Base-by-base conservation (phyloP, 2,888 invertebrate species). In the Ceramica pisi region DNA sequence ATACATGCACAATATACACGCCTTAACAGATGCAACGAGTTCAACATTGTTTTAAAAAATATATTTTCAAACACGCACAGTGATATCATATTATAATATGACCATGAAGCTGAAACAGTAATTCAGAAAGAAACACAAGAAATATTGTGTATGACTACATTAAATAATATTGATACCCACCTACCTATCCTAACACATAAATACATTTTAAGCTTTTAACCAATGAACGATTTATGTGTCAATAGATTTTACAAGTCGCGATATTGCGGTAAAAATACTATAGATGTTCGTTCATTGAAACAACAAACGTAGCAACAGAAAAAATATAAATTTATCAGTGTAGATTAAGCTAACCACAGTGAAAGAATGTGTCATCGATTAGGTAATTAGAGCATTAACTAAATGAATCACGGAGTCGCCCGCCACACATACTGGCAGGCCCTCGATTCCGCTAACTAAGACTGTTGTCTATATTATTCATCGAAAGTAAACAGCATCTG, bases 401-500 rank as follows among this genome's bases (percentile, higher is more conserved):
- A 88, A 89, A 88, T 93, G 90, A 92, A 90, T 92, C 91, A 92
- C 87, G 86, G 81, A 86, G 83, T 82, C 81, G 71, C 81, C 81
- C 84, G 84, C 84, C 85, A 86, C 84, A 89, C 89, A 89, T 88
- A 89, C 87, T 88, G 82, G 78, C 82, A 82, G 86, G 84, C 85
- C 89, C 89, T 90, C 90, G 84, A 92, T 92, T 94, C 91, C 91
- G 89, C 89, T 92, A 91, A 90, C 87, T 88, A 89, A n/a, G n/a
- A n/a, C n/a, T n/a, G n/a, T 89, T 85, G 87, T 88, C 88, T 90
- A 91, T 92, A 87, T 87, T 90, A 94, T 93, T 95, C 94, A 95
- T 92, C 91, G 95, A 95, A 95, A 95, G 95, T 95, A 94, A 95
- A 94, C 93, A 94, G 92, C 91, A 91, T 91, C 93, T 91, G 91